phyloP scores from a whole-genome alignment of 2,888 invertebrate genomes.

The Drosophila neutralis region DNA sequence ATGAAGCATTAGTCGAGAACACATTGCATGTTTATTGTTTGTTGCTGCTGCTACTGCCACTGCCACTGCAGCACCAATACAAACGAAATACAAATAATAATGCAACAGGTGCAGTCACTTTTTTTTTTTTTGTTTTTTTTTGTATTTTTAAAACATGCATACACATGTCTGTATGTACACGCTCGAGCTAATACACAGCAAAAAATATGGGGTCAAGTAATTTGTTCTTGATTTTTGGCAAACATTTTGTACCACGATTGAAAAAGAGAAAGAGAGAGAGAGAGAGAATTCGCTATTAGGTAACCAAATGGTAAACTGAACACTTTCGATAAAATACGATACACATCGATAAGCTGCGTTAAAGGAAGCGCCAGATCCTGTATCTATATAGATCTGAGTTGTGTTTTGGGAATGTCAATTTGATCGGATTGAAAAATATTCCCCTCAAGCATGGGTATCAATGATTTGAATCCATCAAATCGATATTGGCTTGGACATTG shows the following conservation, averaged over 20 bases:
- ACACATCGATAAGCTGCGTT: too few relatives aligned
- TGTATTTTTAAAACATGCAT: slow-evolving; percentile 3
- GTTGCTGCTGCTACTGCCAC: neutral
- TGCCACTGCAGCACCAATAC: neutral
- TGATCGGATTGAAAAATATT: neutral
- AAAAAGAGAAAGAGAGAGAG: neutral
- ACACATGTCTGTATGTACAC: neutral
- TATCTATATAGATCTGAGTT: neutral
- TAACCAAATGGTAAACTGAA: neutral
- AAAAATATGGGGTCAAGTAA: neutral
- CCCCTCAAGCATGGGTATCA: too few relatives aligned
- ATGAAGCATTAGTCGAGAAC: slow-evolving; percentile 37
- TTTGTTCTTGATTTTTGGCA: neutral
- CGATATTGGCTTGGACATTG: neutral
- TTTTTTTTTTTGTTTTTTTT: neutral
- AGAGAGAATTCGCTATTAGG: too few relatives aligned
- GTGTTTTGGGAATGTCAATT: neutral
- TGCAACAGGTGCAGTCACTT: slow-evolving; percentile 50
- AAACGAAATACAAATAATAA: neutral
- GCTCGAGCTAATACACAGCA: neutral
- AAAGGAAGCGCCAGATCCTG: too few relatives aligned
- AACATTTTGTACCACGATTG: neutral
- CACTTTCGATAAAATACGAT: neutral
- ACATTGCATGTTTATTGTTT: slow-evolving; percentile 43
- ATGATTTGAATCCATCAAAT: neutral